Evolutionary conservation across 2,888 invertebrate genomes (phyloP).

Genomic region (Notodonta ziczac): DNA sequence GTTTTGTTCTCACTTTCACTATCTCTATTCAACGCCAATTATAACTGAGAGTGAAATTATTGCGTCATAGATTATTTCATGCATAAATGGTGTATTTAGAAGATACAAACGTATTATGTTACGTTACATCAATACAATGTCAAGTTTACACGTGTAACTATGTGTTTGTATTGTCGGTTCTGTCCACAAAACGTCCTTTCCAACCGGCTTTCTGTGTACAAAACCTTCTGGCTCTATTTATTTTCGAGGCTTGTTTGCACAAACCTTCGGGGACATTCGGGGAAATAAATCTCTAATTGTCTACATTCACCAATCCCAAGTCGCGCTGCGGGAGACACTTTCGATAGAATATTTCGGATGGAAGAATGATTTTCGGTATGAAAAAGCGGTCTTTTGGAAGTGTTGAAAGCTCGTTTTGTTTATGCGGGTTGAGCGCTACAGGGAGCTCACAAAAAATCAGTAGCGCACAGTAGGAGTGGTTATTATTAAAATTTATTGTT

Average conservation of each 20-base stretch:
- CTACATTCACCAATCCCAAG: constrained; percentile 67
- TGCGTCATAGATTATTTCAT: constrained; percentile 2
- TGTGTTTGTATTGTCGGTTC: constrained; percentile 48
- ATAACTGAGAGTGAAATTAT: constrained; percentile 7
- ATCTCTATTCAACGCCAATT: background rate
- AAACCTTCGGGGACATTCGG: constrained; percentile 61
- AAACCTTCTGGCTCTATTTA: constrained; percentile 60
- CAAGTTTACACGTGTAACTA: constrained; percentile 53
- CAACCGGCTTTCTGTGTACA: constrained; percentile 57
- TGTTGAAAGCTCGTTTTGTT: constrained; percentile 63
- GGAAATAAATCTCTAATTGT: constrained; percentile 74
- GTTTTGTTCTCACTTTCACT: constrained; percentile 4
- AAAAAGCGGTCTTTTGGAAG: constrained; percentile 40
- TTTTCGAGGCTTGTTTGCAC: constrained; percentile 64
- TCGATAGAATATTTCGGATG: constrained; percentile 44
- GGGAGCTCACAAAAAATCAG: constrained; percentile 59
- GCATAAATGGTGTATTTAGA: background rate
- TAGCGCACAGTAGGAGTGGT: constrained; percentile 58
- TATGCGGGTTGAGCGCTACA: constrained; percentile 47
- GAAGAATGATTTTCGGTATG: constrained; percentile 44
- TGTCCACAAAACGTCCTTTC: constrained; percentile 56
- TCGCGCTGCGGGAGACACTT: constrained; percentile 52
- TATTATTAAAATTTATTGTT: constrained; percentile 51
- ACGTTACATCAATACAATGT: constrained; percentile 53
- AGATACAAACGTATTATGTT: constrained; percentile 19